A percentile compares a stretch with the other conserved stretches of the same genome.
Evolutionary conservation across 53 echinoderm and acorn worm genomes (phyloP).

Genomic region (Paelopatides confundens): DNA sequence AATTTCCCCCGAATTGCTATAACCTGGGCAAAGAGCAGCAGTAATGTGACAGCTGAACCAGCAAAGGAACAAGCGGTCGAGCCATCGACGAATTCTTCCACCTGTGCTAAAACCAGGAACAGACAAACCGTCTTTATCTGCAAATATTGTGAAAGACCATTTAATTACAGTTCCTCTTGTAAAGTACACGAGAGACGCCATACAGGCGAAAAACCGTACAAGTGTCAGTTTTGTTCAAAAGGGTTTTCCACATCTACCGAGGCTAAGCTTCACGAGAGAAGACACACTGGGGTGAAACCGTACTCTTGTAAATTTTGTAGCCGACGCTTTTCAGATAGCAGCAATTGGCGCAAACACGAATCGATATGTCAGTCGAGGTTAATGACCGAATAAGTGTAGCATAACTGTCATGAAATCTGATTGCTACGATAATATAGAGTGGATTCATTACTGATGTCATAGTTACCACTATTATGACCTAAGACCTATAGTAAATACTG

Average conservation of each 20-base stretch:
- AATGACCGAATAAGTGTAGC: background rate
- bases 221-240: slow-evolving; percentile 54
- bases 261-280: slow-evolving; percentile 47
- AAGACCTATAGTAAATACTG: too few species aligned
- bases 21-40: background rate
- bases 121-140: slow-evolving; percentile 34
- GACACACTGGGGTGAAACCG: slow-evolving; percentile 64
- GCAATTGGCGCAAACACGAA: slow-evolving; percentile 45
- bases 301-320: slow-evolving; percentile 47
- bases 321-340: slow-evolving; percentile 31
- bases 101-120: background rate
- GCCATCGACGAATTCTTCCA: background rate
- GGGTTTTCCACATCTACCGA: slow-evolving; percentile 19
- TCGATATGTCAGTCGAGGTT: background rate
- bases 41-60: background rate
- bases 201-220: slow-evolving; percentile 54
- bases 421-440: background rate
- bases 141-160: slow-evolving; percentile 49
- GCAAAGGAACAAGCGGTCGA: background rate
- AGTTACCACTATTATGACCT: too few species aligned
- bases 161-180: slow-evolving; percentile 51
- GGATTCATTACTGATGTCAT: too few species aligned
- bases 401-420: background rate
- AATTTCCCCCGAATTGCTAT: background rate
- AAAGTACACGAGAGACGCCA: slow-evolving; percentile 64